Evolutionary conservation across 2,888 invertebrate genomes (phyloP).

Genomic region (Rhagonycha lutea): DNA sequence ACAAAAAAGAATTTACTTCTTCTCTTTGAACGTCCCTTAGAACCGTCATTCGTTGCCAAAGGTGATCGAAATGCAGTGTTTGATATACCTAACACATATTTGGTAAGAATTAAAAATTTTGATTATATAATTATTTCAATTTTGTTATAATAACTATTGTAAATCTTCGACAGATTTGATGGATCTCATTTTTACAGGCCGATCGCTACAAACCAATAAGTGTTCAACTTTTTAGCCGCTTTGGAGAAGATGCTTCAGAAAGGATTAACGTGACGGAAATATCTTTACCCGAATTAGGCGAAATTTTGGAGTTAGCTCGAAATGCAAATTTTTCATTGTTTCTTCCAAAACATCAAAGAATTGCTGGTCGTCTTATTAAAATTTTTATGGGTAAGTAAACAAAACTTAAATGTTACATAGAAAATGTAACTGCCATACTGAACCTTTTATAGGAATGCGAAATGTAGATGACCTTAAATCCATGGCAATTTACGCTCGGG

Average conservation of each 20-base stretch:
- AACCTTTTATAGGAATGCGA: constrained; percentile 62
- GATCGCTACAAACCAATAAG: constrained; percentile 63
- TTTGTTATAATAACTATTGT: too few species aligned
- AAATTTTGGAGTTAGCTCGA: constrained; percentile 62
- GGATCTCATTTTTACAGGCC: constrained; percentile 46
- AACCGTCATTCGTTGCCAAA: constrained; percentile 78
- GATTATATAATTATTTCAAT: background rate
- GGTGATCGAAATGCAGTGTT: constrained; percentile 65
- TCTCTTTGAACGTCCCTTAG: constrained; percentile 76
- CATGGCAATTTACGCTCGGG: constrained; percentile 70
- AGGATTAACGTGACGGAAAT: constrained; percentile 61
- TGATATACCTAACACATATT: constrained; percentile 62
- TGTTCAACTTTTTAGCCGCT: constrained; percentile 64
- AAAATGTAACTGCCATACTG: background rate
- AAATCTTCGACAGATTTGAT: background rate
- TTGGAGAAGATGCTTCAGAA: constrained; percentile 59
- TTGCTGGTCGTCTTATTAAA: constrained; percentile 72
- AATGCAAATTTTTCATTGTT: constrained; percentile 76
- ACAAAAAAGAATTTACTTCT: constrained; percentile 62
- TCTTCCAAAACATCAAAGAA: constrained; percentile 69
- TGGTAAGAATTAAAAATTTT: constrained; percentile 59
- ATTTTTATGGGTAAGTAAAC: constrained; percentile 65
- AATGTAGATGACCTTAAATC: constrained; percentile 73
- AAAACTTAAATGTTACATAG: background rate
- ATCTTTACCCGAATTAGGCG: constrained; percentile 61